phyloP scores from a whole-genome alignment of 2,113 vertebrate genomes.

The Antigone vipio region DNA sequence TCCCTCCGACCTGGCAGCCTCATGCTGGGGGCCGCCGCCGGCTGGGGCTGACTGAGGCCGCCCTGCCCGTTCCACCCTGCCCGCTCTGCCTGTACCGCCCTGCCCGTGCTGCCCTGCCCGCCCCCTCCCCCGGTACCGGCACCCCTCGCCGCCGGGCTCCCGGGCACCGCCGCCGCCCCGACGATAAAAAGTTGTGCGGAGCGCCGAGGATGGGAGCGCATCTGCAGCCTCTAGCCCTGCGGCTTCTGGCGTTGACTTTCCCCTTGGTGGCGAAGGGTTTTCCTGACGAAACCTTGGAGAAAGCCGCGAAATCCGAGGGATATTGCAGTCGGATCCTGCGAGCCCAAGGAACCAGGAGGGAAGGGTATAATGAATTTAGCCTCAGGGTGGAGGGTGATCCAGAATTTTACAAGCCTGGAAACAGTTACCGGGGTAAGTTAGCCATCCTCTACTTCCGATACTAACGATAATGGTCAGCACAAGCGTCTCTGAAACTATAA shows the following conservation, averaged over 20 bases:
- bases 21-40: constrained; percentile 13
- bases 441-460: background rate
- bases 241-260: constrained; percentile 77
- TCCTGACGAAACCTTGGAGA: constrained; percentile 89
- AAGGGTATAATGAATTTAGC: constrained; percentile 91
- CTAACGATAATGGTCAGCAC: background rate
- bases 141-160: background rate
- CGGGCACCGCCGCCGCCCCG: background rate
- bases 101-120: background rate
- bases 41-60: background rate
- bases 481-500: background rate
- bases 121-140: background rate
- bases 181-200: constrained; percentile 57
- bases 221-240: constrained; percentile 73
- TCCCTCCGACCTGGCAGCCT: background rate
- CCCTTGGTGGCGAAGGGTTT: constrained; percentile 79
- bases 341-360: constrained; percentile 88
- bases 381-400: constrained; percentile 95
- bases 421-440: constrained; percentile 93
- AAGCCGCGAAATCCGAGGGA: constrained; percentile 86
- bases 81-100: background rate
- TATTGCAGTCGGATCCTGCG: constrained; percentile 93
- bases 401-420: constrained; percentile 92
- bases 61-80: too few species aligned
- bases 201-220: constrained; percentile 68